Base-by-base conservation (phyloP, 2,113 vertebrate genomes). In the Thalassoma bifasciatum region DNA sequence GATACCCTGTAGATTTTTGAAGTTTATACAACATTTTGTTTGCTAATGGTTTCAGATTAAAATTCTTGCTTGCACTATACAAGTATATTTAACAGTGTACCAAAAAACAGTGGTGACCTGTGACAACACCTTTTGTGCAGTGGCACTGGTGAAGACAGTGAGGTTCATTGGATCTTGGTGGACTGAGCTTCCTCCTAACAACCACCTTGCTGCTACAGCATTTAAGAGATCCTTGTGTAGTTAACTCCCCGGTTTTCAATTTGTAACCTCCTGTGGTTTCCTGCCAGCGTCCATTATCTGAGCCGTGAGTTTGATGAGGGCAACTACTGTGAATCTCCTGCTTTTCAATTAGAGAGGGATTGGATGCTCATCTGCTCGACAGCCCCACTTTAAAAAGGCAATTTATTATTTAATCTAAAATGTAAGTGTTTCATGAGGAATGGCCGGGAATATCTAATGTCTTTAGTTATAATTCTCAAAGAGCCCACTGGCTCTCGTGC, bases 251-350 rank as follows among this genome's bases (percentile, higher is more conserved):
- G 34, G 54, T 26, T 77, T 77, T 67, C 72, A 79, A 36, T 79
- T 44, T 77, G 68, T 51, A 56, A 30, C 77, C 77, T 65, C 73
- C 75, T 59, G 64, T 56, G 70, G 70, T 81, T 77, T 61, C 67
- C 80, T 81, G 67, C 72, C 60, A 66, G 60, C 42, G 47, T 82
- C 59, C 63, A 79, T 87, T 77, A 86, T 67, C 60, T 71, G 49
- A 82, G 62, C 65, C 34, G 58, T 57, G 75, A 73, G 70, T 62
- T 34, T 68, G 68, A 81, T 73, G 54, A 70, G 57, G 58, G 21
- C 65, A 52, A 68, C 77, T 72, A 74, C 57, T 81, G 81, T 80
- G 75, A 84, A 79, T 84, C 63, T 66, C 30, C 54, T 69, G 69
- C 49, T 44, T 76, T 79, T 81, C 66, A 79, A 77, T 85, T 59